Conservation (phyloP, 2,113 vertebrate genomes). For the Toxostoma redivivum region DNA sequence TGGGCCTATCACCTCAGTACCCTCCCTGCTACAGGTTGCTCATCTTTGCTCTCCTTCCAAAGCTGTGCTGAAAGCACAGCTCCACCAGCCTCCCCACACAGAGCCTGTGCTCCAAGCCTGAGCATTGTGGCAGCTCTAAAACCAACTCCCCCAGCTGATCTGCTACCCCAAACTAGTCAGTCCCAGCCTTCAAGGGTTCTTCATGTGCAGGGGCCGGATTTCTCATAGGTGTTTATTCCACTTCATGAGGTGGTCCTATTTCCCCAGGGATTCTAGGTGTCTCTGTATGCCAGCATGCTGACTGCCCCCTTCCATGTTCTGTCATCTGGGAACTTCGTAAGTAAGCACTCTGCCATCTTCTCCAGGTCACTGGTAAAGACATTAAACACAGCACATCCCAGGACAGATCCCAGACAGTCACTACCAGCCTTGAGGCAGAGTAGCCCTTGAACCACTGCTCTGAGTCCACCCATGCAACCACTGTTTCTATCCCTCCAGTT, state of each 20-base stretch:
- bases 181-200: neutral
- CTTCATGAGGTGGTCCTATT: neutral
- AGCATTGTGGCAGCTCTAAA: neutral
- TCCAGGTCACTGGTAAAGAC: neutral
- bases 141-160: neutral
- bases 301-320: neutral
- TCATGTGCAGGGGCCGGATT: neutral
- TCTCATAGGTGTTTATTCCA: neutral
- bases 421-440: neutral
- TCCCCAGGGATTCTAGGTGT: neutral
- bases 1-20: neutral
- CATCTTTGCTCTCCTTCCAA: neutral
- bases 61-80: neutral
- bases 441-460: neutral
- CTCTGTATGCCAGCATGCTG: neutral
- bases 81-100: rapidly evolving
- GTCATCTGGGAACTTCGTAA: neutral
- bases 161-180: neutral
- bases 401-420: neutral
- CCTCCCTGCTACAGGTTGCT: neutral
- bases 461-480: neutral
- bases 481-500: neutral
- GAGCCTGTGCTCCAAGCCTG: neutral
- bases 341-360: neutral
- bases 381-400: neutral